Conservation (phyloP, 2,113 vertebrate genomes). For the Phodopus roborovskii region DNA sequence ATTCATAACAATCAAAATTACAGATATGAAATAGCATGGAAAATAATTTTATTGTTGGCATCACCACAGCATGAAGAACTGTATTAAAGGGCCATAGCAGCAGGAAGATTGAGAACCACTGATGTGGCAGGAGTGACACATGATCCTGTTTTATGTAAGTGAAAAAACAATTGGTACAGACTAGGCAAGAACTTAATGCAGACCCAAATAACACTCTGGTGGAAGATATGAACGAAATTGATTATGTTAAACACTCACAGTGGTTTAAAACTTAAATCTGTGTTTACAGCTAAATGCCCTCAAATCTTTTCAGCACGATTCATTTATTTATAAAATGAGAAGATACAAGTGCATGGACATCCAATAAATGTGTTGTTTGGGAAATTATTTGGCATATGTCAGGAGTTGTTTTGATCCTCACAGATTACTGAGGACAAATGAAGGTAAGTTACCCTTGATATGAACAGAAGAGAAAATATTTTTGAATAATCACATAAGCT, state of each 20-base stretch:
- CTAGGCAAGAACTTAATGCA: not conserved
- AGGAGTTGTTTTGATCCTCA: not conserved
- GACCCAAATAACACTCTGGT: not conserved
- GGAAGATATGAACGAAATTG: not conserved
- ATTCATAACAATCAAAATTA: not conserved
- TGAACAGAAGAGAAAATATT: not conserved
- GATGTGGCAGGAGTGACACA: not conserved
- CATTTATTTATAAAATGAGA: slow-evolving; percentile 21
- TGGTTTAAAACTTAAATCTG: not conserved
- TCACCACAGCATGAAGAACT: too few relatives aligned
- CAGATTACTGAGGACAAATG: not conserved
- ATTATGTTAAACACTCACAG: not conserved
- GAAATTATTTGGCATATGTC: not conserved
- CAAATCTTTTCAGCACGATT: not conserved
- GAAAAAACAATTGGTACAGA: not conserved
- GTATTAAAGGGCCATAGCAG: not conserved
- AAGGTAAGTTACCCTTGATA: not conserved
- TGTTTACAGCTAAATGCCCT: not conserved
- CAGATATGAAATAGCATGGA: not conserved
- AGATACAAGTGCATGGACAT: not conserved
- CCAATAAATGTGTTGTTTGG: not conserved
- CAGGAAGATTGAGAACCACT: not conserved
- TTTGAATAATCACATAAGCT: not conserved
- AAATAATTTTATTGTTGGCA: not conserved
- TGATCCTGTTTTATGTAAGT: not conserved